Conservation (phyloP, 2,888 invertebrate species). For the Phyllotreta striolata region DNA sequence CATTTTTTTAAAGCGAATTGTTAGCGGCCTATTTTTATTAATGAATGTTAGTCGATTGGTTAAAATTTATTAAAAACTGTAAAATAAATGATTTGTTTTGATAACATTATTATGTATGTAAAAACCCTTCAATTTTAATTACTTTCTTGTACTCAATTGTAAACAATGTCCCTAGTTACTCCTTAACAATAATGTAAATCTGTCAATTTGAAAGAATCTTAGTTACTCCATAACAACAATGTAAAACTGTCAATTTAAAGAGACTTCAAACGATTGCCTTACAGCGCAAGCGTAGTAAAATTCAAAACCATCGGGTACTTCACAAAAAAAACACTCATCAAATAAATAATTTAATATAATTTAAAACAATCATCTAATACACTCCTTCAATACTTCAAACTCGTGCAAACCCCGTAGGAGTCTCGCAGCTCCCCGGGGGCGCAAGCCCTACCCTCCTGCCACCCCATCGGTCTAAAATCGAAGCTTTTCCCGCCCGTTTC, state of each 20-base stretch:
- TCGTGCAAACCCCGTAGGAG: conserved; percentile 69
- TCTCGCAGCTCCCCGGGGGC: conserved; percentile 76
- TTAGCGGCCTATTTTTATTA: conserved; percentile 34
- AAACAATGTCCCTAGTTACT: too few species aligned
- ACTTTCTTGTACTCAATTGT: neutral
- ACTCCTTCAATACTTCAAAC: conserved; percentile 26
- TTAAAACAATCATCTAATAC: too few species aligned
- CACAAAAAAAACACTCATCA: conserved; percentile 6
- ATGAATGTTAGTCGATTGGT: conserved; percentile 40
- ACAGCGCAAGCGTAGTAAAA: too few species aligned
- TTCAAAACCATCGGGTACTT: neutral
- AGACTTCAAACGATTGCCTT: too few species aligned
- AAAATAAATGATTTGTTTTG: conserved; percentile 37
- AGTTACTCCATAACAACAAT: too few species aligned
- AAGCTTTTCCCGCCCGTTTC: conserved; percentile 43
- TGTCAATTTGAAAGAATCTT: too few species aligned
- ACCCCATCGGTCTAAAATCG: conserved; percentile 71
- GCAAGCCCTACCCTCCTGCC: conserved; percentile 69
- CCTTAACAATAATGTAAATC: too few species aligned
- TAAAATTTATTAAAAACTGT: conserved; percentile 37
- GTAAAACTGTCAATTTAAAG: too few species aligned
- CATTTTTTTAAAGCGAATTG: conserved; percentile 30
- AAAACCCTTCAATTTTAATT: neutral
- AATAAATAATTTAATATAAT: conserved; percentile 29
- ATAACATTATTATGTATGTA: conserved; percentile 16